phyloP scores from a whole-genome alignment of 2,113 vertebrate genomes.

The Nettapus auritus region DNA sequence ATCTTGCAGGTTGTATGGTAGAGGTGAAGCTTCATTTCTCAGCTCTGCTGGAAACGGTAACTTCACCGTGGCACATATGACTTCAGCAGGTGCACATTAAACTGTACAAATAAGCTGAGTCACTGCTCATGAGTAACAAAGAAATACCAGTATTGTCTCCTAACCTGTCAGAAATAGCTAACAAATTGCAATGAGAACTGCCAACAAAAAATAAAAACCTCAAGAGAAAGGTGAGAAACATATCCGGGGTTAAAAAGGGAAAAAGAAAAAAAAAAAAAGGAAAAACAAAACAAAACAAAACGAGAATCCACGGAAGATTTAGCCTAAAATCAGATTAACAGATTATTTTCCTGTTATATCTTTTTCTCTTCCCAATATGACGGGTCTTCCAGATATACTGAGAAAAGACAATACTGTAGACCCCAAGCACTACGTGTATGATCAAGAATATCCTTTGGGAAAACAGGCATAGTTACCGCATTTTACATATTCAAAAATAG shows the following conservation, averaged over 20 bases:
- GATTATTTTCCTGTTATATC: constrained; percentile 29
- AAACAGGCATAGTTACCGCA: neutral
- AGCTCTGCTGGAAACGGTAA: neutral
- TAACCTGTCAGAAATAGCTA: neutral
- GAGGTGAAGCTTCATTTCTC: neutral
- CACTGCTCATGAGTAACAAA: constrained; percentile 9
- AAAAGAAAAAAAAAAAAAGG: neutral
- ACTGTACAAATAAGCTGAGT: constrained; percentile 2
- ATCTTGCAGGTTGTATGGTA: neutral
- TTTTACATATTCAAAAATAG: neutral
- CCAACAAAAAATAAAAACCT: neutral
- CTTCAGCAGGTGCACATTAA: neutral
- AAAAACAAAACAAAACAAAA: neutral
- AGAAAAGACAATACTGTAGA: neutral
- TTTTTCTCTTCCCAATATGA: neutral
- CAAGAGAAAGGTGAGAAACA: neutral
- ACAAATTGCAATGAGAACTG: neutral
- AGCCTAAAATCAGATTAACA: constrained; percentile 43
- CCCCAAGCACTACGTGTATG: neutral
- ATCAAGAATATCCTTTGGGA: constrained; percentile 19
- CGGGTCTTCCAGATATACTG: constrained; percentile 2
- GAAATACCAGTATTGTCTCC: neutral
- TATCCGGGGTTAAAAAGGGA: neutral
- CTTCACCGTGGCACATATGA: neutral
- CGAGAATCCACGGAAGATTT: neutral